Evolutionary conservation across 2,797 vertebrate genomes (phyloP), one percentile per base, ranked within the genome.

Genomic region (Squalus acanthias): DNA sequence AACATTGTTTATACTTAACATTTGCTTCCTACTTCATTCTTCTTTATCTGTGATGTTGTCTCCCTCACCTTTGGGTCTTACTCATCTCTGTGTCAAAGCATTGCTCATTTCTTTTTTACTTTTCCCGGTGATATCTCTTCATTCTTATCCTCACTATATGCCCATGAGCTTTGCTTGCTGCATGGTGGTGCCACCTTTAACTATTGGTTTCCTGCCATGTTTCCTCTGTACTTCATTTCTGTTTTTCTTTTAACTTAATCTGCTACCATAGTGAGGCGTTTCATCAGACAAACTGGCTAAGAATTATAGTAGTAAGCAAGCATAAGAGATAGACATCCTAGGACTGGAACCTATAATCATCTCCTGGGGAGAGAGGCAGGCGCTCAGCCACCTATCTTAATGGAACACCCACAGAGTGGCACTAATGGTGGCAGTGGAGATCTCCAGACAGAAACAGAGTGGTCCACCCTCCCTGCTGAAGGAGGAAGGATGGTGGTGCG

Each of bases 321-420:
- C 70, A 33, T 17, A 76, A 72, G 70, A 72, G 50, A 95, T 57
- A 76, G 94, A 76, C 70, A 74, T 60, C 69, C 46, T 57, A 2
- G 50, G 53, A 57, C 29, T 92, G 29, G 89, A 92, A 92, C 89
- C 89, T 92, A n/a, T 92, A 92, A 92, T 95, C 70, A 95, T 76
- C 24, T n/a, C 69, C 53, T 76, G 50, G 12, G 50, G 70, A 95
- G 70, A 29, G 50, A 33, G 4, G 53, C 69, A 76, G 60, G 67
- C 94, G 60, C 7, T 72, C 70, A 57, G 69, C 24, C 67, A 72
- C n/a, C 93, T 29, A 70, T 95, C 22, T 69, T 69, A 94, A 95
- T 33, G 94, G 26, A 95, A 60, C 94, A 74, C 70, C 29, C 70
- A 95, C 50, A 95, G 70, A 74, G 94, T 76, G 69, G 33, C 63